Conservation (phyloP, 1,140 invertebrate genomes). For the Lepidostoma basale region DNA sequence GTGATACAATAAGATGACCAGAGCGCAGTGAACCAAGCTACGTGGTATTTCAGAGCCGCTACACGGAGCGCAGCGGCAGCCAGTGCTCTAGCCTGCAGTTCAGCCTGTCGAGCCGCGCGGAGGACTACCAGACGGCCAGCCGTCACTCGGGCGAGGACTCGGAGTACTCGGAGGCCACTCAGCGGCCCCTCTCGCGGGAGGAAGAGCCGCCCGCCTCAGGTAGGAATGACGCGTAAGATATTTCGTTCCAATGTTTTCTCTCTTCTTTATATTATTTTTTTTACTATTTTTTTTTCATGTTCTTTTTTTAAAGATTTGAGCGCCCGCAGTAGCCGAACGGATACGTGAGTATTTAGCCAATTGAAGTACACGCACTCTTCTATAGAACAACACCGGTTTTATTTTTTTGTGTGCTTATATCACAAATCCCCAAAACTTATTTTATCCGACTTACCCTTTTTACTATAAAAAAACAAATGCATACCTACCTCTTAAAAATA, state of each 20-base stretch:
- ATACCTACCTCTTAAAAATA: no score
- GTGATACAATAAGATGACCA: no score
- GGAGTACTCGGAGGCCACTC: slow-evolving; percentile 21
- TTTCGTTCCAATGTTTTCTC: slow-evolving; percentile 60
- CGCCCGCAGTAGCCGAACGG: neutral
- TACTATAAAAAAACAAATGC: no score
- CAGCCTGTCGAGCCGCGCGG: slow-evolving; percentile 34
- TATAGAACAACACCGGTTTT: no score
- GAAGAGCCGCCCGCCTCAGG: slow-evolving; percentile 51
- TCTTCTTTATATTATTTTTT: slow-evolving; percentile 40
- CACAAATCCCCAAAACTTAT: no score
- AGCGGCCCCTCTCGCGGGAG: slow-evolving; percentile 53
- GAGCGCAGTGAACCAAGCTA: neutral
- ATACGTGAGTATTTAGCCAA: slow-evolving; percentile 9
- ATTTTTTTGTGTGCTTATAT: no score
- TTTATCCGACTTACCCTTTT: no score
- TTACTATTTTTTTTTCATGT: slow-evolving; percentile 19
- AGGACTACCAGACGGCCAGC: slow-evolving; percentile 27
- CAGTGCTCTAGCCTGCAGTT: slow-evolving; percentile 54
- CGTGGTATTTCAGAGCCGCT: slow-evolving; percentile 52
- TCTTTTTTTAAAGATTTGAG: slow-evolving; percentile 11
- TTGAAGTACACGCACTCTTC: no score
- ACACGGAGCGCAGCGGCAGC: slow-evolving; percentile 58
- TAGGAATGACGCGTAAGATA: slow-evolving; percentile 63
- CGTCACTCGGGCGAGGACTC: slow-evolving; percentile 33